Evolutionary conservation across 1,140 invertebrate species (phyloP), one percentile per base, ranked within the genome.

Genomic region (Lordiphosa mommai): DNA sequence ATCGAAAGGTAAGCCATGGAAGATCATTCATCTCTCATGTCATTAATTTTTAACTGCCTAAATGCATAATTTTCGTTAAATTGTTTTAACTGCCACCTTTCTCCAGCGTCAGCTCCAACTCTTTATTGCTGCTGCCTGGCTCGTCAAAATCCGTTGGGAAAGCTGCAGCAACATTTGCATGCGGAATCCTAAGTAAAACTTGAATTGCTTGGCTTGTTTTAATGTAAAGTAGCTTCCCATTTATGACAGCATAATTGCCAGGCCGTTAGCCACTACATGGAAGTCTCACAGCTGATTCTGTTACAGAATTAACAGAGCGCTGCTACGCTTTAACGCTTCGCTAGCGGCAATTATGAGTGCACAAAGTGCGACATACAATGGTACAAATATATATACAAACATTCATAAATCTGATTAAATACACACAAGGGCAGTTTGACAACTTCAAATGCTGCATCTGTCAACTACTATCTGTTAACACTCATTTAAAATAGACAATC

Each of bases 171-270:
- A 49, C 71, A 74, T 74, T 74, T 74, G 59, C 71, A 69, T 69
- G 71, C 53, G 55, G 56, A 20, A 53, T 32, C 50, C 41, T 41
- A 13, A 34, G 30, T 13, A 27, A 38, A 55, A 55, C 43, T 55
- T 69, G 65, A 74, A 74, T 74, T 74, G 71, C 50, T 59, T 69
- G 29, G 32, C 60, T 74, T 69, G 46, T 69, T 63, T 74, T 68
- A 65, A 64, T 69, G 72, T 48, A 48, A 59, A 65, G 65, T 51
- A 47, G 50, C 36, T 57, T 52, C 50, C 47, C 72, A 57, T 58
- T 76, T 76, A 76, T 65, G 72, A 71, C 66, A 66, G 36, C 51
- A 52, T 61, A 76, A 76, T 76, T 76, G 66, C 60, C 40, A 32
- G 30, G 41, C 60, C 56, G 61, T 61, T 70, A 57, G 67, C 37